Evolutionary conservation across 2,797 vertebrate genomes (phyloP), one percentile per base, ranked within the genome.

Genomic region (Pitangus sulphuratus): DNA sequence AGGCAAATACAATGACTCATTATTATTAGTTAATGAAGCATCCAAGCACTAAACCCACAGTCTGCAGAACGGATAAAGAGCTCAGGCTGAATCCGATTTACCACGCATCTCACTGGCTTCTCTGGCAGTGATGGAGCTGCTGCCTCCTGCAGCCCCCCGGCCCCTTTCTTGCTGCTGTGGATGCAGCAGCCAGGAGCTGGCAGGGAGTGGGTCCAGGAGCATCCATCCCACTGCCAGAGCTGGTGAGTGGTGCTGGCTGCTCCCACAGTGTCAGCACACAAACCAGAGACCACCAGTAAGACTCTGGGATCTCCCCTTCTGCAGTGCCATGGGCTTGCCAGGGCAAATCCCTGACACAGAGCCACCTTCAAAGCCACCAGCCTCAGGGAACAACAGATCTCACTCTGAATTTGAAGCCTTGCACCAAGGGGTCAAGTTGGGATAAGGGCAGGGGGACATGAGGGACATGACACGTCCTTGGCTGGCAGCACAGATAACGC

Each of bases 11-110:
- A 96, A 94, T 96, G 97, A 97, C 93, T 97, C 98, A 97, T 98
- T 97, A 97, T 98, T 98, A 97, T 97, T 95, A 95, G 94, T 97
- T 98, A 98, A 98, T 97, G 98, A 98, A 97, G 96, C 97, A 96
- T 97, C 96, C 95, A 95, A 96, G 94, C 89, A 96, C 95, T 97
- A 97, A 98, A 94, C 93, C 83, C 96, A 85, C 93, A 93, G 94
- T 95, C 94, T 86, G 95, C 56, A n/a, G 69, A 88, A 62, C 2
- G 65, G 79, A 97, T 88, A 91, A 93, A 96, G 91, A 94, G 94
- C 75, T 91, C 72, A 56, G 92, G 72, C 40, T 85, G 89, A 79
- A 86, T 92, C 45, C 40, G 69, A 93, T 93, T 93, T 86, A 74
- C 26, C 83, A 40, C n/a, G 21, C 71, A 80, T 51, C 84, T 92